Conservation (phyloP, 2,113 vertebrate genomes). For the Lepisosteus osseus region DNA sequence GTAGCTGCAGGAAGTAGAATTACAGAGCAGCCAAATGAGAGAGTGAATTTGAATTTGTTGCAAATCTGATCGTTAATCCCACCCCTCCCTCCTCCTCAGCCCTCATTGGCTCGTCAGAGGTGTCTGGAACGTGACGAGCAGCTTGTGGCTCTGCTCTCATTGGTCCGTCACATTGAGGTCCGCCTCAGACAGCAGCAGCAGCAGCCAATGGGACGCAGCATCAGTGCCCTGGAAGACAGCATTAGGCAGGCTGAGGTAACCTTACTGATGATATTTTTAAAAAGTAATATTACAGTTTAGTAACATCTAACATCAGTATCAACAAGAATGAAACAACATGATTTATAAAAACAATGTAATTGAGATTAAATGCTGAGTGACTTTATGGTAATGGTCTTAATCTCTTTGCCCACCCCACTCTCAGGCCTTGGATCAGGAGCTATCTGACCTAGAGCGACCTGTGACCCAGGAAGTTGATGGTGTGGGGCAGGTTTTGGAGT, state of each 20-base stretch:
- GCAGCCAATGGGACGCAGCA: conserved; percentile 60
- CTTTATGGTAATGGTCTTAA: no score
- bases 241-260: conserved; percentile 80
- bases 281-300: no score
- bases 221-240: conserved; percentile 66
- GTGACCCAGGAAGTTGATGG: conserved; percentile 73
- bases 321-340: no score
- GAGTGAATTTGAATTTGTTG: no score
- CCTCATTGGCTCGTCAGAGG: conserved; percentile 71
- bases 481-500: conserved; percentile 64
- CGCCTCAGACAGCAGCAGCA: conserved; percentile 70
- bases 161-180: conserved; percentile 86
- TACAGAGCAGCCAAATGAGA: no score
- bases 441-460: conserved; percentile 73
- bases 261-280: no score
- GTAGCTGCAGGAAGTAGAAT: no score
- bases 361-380: no score
- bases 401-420: background rate
- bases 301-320: background rate
- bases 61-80: no score
- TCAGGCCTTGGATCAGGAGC: conserved; percentile 79
- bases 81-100: conserved; percentile 45
- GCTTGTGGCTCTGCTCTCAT: conserved; percentile 79
- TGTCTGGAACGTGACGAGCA: conserved; percentile 86
- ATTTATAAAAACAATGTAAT: no score